Conservation (phyloP, 2,888 invertebrate species). For the Melikaiella ostensackeni region DNA sequence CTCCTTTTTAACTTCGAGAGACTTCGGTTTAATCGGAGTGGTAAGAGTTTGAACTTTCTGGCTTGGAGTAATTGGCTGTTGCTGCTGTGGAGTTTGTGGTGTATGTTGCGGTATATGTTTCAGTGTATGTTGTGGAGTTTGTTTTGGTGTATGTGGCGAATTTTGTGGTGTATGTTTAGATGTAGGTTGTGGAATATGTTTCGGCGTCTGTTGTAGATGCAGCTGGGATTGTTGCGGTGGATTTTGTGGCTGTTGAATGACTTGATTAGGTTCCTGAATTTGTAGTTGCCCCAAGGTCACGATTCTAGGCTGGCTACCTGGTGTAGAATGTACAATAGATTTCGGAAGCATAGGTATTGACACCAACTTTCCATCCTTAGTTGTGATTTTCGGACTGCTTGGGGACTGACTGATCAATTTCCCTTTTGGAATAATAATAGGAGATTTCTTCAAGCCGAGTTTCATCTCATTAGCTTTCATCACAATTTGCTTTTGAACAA, state of each 20-base stretch:
- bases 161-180: conserved; percentile 44
- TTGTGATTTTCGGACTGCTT: conserved; percentile 57
- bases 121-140: conserved; percentile 14
- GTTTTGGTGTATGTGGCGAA: not conserved
- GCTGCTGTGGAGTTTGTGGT: conserved; percentile 2
- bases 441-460: conserved; percentile 63
- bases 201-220: conserved; percentile 42
- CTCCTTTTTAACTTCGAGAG: conserved; percentile 68
- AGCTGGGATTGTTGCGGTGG: not conserved
- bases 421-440: conserved; percentile 63
- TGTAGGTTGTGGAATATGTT: not conserved
- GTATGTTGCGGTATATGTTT: conserved; percentile 38
- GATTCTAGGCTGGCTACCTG: conserved; percentile 50
- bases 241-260: not conserved
- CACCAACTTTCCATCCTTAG: conserved; percentile 66
- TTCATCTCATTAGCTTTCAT: conserved; percentile 68
- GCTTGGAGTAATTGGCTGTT: conserved; percentile 44
- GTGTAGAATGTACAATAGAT: conserved; percentile 46
- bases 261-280: conserved; percentile 41
- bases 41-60: not conserved
- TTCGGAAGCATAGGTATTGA: conserved; percentile 50
- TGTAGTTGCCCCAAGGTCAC: conserved; percentile 49
- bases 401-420: conserved; percentile 58
- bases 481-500: conserved; percentile 71
- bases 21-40: conserved; percentile 67